A percentile compares a stretch with the other conserved stretches of the same genome.
These are phyloP conservation scores for Upupa epops DNA, from an alignment of 2,113 vertebrate species.

Conservation along the genomic window DNA sequence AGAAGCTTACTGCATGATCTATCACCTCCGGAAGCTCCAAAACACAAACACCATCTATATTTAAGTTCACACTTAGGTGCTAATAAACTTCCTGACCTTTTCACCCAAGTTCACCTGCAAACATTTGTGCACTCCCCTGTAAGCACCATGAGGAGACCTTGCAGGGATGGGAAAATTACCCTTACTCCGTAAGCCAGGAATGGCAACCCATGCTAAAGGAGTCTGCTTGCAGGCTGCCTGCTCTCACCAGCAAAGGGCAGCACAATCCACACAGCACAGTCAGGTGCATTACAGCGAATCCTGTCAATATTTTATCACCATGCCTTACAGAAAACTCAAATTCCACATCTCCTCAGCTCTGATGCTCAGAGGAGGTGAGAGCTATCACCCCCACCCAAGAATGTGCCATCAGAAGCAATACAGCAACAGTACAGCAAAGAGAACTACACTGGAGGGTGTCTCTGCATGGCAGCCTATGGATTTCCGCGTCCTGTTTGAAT, in stretches of 20 bases:
- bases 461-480: background rate
- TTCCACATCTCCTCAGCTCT: background rate
- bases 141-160: background rate
- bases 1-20: background rate
- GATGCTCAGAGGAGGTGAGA: background rate
- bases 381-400: background rate
- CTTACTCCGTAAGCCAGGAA: background rate
- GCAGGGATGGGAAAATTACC: background rate
- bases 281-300: background rate
- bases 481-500: background rate
- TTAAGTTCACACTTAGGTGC: background rate
- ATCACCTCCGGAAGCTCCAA: background rate
- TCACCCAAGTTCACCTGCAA: background rate
- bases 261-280: conserved; percentile 3
- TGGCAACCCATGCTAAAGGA: background rate
- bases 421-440: background rate
- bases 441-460: background rate
- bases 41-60: background rate
- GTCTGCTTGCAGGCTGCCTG: background rate
- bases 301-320: conserved; percentile 36
- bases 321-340: background rate
- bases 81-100: background rate
- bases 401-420: fast-evolving
- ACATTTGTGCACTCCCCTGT: background rate
- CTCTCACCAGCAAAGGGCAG: background rate